Conservation (phyloP, 2,888 invertebrate genomes). For the Hyppa rectilinea region DNA sequence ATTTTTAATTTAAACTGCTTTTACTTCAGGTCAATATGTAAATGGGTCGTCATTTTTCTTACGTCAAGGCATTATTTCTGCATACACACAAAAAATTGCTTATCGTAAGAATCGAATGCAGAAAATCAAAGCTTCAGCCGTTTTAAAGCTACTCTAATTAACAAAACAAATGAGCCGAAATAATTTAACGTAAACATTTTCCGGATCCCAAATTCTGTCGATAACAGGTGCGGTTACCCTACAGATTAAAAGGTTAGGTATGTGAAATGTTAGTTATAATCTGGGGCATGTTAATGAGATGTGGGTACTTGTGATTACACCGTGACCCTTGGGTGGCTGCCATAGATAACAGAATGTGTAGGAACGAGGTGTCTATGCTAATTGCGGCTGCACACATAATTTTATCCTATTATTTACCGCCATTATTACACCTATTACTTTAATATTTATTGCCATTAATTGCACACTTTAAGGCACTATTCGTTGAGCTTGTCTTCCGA, state of each 20-base stretch:
- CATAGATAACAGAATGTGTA: slow-evolving; percentile 6
- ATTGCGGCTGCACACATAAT: not conserved
- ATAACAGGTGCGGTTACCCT: slow-evolving; percentile 37
- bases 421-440: not conserved
- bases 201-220: slow-evolving; percentile 4
- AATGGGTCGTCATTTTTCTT: not conserved
- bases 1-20: not conserved
- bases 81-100: not conserved
- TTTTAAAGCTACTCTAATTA: not conserved
- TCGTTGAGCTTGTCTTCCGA: not conserved
- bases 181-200: slow-evolving; percentile 26
- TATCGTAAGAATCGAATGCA: not conserved
- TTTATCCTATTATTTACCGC: not conserved
- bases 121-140: not conserved
- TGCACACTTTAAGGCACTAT: not conserved
- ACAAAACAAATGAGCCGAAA: slow-evolving; percentile 21
- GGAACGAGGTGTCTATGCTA: not conserved
- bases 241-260: slow-evolving; percentile 26
- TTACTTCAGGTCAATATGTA: not conserved
- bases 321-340: not conserved
- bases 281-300: slow-evolving; percentile 39
- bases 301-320: slow-evolving; percentile 30
- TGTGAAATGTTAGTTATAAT: slow-evolving; percentile 38
- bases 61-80: not conserved
- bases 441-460: not conserved